Conservation (phyloP, 2,888 invertebrate genomes). For the Petrolisthes cinctipes region DNA sequence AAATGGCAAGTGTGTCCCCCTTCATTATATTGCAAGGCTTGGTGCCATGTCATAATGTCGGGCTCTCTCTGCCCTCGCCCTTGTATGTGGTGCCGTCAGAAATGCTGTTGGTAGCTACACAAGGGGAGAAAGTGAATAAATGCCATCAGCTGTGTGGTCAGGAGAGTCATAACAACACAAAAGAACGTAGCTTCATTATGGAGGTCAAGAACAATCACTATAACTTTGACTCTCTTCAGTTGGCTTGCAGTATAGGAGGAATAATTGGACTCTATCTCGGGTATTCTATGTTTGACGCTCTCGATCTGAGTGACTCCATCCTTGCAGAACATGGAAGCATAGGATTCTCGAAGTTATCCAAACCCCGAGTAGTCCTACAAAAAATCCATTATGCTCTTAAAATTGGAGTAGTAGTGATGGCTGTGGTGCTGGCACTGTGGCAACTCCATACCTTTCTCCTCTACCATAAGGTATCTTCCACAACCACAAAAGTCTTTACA, state of each 20-base stretch:
- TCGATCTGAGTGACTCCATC: slow-evolving; percentile 5
- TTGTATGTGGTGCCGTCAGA: slow-evolving; percentile 30
- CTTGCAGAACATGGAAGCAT: neutral
- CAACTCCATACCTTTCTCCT: slow-evolving; percentile 29
- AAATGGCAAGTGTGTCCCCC: slow-evolving; percentile 30
- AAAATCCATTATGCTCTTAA: slow-evolving; percentile 3
- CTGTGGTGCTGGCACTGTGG: neutral
- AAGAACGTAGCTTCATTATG: neutral
- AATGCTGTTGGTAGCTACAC: slow-evolving; percentile 16
- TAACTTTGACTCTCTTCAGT: slow-evolving; percentile 10
- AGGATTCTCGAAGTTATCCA: too few species aligned
- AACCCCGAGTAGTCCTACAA: neutral
- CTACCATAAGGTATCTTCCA: slow-evolving; percentile 22
- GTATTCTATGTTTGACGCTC: slow-evolving; percentile 21
- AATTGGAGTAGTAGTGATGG: neutral
- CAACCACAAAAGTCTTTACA: neutral
- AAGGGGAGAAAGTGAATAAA: neutral
- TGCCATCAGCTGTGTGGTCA: neutral
- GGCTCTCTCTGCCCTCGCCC: neutral
- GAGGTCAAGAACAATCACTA: slow-evolving; percentile 18
- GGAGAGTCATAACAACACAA: neutral
- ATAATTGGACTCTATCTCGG: slow-evolving; percentile 37
- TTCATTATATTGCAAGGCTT: slow-evolving; percentile 28
- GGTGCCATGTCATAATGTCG: slow-evolving; percentile 2
- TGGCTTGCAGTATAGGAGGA: slow-evolving; percentile 32